Percentiles rank a stretch among this genome's conserved stretches.
Conservation (phyloP, 2,113 vertebrate genomes). For the Aptenodytes patagonicus region DNA sequence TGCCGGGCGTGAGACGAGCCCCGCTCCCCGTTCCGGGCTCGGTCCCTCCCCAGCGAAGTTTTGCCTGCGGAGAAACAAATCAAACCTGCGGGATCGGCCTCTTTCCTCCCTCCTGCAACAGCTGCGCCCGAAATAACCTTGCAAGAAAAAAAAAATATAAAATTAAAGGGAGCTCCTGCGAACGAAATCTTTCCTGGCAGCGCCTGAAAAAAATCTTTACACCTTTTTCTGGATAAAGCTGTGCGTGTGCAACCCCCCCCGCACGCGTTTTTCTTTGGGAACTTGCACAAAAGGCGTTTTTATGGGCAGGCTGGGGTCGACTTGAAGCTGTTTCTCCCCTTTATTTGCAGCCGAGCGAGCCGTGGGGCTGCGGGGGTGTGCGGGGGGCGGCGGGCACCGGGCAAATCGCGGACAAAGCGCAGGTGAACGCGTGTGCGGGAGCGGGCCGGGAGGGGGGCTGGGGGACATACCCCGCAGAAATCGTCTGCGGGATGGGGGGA, state of each 20-base stretch:
- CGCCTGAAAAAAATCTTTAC: neutral
- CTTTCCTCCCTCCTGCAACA: neutral
- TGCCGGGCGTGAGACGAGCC: neutral
- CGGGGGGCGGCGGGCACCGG: neutral
- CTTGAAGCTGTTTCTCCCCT: neutral
- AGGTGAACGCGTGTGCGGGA: neutral
- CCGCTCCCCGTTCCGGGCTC: neutral
- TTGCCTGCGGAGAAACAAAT: neutral
- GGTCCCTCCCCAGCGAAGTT: neutral
- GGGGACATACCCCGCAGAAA: neutral
- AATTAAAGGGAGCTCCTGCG: neutral
- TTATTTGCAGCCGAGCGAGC: neutral
- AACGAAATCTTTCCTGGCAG: constrained; percentile 16
- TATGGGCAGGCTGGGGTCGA: neutral
- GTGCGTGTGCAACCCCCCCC: neutral
- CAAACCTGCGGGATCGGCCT: neutral
- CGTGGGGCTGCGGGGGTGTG: neutral
- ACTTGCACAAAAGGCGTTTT: neutral
- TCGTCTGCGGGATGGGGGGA: neutral
- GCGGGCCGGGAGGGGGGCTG: neutral
- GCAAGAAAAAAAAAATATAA: neutral
- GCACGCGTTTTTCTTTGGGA: neutral
- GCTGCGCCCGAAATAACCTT: neutral
- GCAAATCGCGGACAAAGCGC: constrained; percentile 48
- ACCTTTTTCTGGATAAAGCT: neutral